Evolutionary conservation across 2,888 invertebrate species (phyloP), one percentile per base, ranked within the genome.

Genomic region (Spodoptera littoralis): DNA sequence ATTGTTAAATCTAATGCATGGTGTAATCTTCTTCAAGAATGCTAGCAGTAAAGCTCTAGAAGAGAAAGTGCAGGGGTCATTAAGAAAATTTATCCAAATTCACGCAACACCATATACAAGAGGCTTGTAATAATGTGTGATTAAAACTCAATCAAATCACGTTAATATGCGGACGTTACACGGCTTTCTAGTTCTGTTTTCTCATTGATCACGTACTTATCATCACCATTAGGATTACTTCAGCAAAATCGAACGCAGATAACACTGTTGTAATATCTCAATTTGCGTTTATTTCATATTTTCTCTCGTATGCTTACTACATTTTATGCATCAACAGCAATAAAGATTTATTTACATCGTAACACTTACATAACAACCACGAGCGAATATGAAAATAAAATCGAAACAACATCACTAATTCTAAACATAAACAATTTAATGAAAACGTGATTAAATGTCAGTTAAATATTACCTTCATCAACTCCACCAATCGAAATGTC

Each of bases 401-500:
- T 65, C 54, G 42, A 63, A 52, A 4, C 41, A 13, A 50, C 24
- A 24, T 53, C 53, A 8, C 18, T 41, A 59, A 74, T 69, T 64
- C 70, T 65, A 71, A 58, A 41, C 45, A 55, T 51, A 45, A 55
- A 52, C 41, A 24, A 46, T 61, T 56, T 1, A 68, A 68, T 73
- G 48, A 66, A 75, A 62, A 70, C 54, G 45, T 76, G 61, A 84
- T 82, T 76, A 72, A 76, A 78, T 71, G 79, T 78, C 84, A 75
- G 76, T 69, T 75, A 63, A 74, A 74, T 67, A 70, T 80, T 80
- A 77, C 85, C 86, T 85, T 79, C 82, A 76, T 84, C 84, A 84
- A 77, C 58, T 66, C 73, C 36, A 84, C 73, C 36, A 84, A 82
- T 82, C 78, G 75, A 81, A 75, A 79, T 84, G 84, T 82, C 84